Percentiles rank a stretch among this genome's conserved stretches.
These are phyloP conservation scores for Mactromeris polynyma DNA, from an alignment of 2,888 invertebrate genomes.

Conservation along the genomic window DNA sequence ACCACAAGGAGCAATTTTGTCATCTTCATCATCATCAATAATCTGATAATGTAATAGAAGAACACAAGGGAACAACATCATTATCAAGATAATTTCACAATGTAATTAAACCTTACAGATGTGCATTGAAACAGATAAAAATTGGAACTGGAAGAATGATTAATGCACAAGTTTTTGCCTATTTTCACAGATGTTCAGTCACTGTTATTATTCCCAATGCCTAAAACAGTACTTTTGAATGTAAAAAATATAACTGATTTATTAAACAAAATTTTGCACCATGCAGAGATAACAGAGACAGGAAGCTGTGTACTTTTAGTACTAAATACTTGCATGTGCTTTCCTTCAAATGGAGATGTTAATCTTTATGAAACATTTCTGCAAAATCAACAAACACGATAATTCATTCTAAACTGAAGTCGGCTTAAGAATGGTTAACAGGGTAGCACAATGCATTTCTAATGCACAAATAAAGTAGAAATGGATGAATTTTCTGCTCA, in stretches of 20 bases:
- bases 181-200: not conserved
- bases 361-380: too few relatives aligned
- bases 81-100: constrained; percentile 6
- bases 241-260: not conserved
- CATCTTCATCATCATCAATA: constrained; percentile 17
- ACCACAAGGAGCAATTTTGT: not conserved
- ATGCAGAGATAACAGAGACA: too few relatives aligned
- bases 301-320: too few relatives aligned
- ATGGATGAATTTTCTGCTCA: not conserved
- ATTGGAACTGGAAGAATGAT: not conserved
- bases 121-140: not conserved
- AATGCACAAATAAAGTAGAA: not conserved
- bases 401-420: too few relatives aligned
- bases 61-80: not conserved
- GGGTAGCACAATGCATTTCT: not conserved
- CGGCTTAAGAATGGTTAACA: not conserved
- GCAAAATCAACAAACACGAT: too few relatives aligned
- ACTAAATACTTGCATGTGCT: too few relatives aligned
- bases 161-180: not conserved
- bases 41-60: not conserved
- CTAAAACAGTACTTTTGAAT: not conserved
- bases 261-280: too few relatives aligned
- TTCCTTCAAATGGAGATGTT: too few relatives aligned
- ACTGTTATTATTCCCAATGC: not conserved
- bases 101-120: not conserved